These are phyloP conservation scores for Rhabdophis nuchalis DNA, from an alignment of 2,797 vertebrate species.

Conservation along the genomic window DNA sequence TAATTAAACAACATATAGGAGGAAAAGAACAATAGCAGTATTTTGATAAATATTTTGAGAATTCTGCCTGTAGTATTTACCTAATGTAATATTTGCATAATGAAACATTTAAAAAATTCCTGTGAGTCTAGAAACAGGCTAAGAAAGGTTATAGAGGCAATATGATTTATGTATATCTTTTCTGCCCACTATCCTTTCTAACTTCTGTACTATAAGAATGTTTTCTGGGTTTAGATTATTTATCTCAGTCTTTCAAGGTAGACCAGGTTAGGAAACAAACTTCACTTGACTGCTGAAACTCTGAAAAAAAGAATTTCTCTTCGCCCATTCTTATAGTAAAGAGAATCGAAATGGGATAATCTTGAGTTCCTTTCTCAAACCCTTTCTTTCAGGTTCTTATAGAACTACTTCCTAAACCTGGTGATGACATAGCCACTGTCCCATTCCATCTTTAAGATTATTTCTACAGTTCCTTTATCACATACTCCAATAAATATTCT, in stretches of 20 bases:
- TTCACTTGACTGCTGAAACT: no score
- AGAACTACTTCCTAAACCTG: neutral
- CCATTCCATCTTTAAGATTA: neutral
- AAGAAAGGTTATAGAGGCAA: constrained; percentile 7
- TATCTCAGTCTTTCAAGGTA: neutral
- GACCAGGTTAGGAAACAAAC: neutral
- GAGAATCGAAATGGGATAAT: neutral
- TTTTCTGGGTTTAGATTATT: neutral
- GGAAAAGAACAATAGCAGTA: constrained; percentile 59
- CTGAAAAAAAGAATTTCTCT: neutral
- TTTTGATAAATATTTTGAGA: constrained; percentile 71
- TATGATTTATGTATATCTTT: neutral
- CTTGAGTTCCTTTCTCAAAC: neutral
- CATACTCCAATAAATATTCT: constrained; percentile 42
- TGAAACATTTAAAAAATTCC: constrained; percentile 64
- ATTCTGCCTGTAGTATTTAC: constrained; percentile 64
- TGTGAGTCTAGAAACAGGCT: constrained; percentile 29
- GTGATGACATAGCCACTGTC: neutral
- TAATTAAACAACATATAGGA: constrained; percentile 53
- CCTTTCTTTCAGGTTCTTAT: neutral
- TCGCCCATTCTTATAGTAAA: neutral
- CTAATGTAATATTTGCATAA: constrained; percentile 65
- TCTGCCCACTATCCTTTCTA: constrained; percentile 24
- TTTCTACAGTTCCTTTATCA: constrained; percentile 26
- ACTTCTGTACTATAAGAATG: constrained; percentile 25